These are phyloP conservation scores for Allygus modestus DNA, from an alignment of 2,888 invertebrate genomes.

Conservation along the genomic window DNA sequence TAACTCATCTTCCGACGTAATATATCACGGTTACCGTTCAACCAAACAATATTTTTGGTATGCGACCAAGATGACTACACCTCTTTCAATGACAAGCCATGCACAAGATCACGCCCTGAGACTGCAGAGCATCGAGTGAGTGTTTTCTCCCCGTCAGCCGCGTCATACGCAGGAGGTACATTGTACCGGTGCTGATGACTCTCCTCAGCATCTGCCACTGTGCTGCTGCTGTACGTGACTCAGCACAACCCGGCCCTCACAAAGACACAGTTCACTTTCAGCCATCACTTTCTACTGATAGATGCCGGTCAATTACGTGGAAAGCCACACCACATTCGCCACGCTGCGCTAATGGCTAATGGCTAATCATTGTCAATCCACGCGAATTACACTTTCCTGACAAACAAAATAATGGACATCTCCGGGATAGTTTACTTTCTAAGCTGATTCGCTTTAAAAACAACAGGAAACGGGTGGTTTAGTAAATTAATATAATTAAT, in stretches of 20 bases:
- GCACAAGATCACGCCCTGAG: too few relatives aligned
- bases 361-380: slow-evolving; percentile 35
- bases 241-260: background rate
- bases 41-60: too few relatives aligned
- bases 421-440: background rate
- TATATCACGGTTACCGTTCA: too few relatives aligned
- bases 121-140: too few relatives aligned
- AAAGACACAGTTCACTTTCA: background rate
- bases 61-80: too few relatives aligned
- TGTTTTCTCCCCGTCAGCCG: too few relatives aligned
- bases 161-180: too few relatives aligned
- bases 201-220: background rate
- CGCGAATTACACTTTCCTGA: slow-evolving; percentile 26
- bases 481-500: too few relatives aligned
- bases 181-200: too few relatives aligned
- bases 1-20: too few relatives aligned
- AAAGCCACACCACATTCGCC: slow-evolving; percentile 36
- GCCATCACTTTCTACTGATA: slow-evolving; percentile 26
- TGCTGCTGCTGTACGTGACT: background rate
- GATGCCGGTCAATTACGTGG: slow-evolving; percentile 38
- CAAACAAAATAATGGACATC: slow-evolving; percentile 35
- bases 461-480: background rate
- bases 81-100: too few relatives aligned
- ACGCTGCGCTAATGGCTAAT: slow-evolving; percentile 7
- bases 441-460: background rate